A percentile compares a stretch with the other conserved stretches of the same genome.
Evolutionary conservation across 2,113 vertebrate species (phyloP).

Genomic region (Apaloderma vittatum): DNA sequence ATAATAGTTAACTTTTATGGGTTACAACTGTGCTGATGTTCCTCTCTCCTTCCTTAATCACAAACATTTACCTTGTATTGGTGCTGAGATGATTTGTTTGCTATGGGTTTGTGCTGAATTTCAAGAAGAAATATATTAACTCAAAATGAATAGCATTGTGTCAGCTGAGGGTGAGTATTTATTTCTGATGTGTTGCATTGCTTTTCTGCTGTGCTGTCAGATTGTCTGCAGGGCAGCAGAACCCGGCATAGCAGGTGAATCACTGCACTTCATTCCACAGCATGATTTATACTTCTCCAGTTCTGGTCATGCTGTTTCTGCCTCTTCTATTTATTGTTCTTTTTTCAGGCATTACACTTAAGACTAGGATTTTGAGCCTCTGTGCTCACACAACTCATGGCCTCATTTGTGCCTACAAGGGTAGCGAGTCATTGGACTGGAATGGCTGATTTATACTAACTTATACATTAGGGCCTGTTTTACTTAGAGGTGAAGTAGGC

Average conservation of each 20-base stretch:
- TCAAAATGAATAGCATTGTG: conserved; percentile 49
- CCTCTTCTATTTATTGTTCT: conserved; percentile 36
- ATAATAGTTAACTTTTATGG: conserved; percentile 12
- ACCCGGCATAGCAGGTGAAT: conserved; percentile 51
- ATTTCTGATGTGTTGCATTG: conserved; percentile 58
- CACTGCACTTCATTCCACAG: conserved; percentile 42
- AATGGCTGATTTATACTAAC: neutral
- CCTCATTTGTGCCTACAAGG: neutral
- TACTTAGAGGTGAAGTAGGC: neutral
- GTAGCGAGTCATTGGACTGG: neutral
- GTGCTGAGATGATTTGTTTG: conserved; percentile 54
- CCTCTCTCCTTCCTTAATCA: conserved; percentile 32
- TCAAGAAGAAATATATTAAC: conserved; percentile 68
- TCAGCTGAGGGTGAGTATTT: conserved; percentile 59
- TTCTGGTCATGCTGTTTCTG: conserved; percentile 48
- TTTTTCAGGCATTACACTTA: conserved; percentile 40
- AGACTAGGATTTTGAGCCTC: neutral
- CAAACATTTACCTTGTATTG: conserved; percentile 54
- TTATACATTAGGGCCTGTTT: neutral
- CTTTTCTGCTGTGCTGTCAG: conserved; percentile 68
- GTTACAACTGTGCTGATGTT: neutral
- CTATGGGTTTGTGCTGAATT: conserved; percentile 41
- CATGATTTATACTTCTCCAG: conserved; percentile 43
- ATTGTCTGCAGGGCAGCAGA: conserved; percentile 55
- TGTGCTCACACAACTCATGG: neutral